A percentile compares a stretch with the other conserved stretches of the same genome.
phyloP scores from a whole-genome alignment of 2,113 vertebrate genomes.

The Hippocampus zosterae region DNA sequence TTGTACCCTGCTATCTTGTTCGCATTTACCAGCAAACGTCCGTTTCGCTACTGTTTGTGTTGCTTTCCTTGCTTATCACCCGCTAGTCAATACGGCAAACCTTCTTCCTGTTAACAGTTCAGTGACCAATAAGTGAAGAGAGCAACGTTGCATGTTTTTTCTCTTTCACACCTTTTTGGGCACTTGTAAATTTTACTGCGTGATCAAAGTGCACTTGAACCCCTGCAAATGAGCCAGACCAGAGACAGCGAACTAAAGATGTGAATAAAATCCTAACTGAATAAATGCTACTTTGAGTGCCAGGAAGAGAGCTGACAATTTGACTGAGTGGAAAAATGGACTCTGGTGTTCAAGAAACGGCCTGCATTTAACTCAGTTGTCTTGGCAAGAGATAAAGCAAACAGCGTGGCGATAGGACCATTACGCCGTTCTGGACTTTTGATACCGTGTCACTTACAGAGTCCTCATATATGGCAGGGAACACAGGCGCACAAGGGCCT shows the following conservation, averaged over 20 bases:
- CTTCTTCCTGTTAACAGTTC: background rate
- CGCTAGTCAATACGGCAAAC: background rate
- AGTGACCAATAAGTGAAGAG: background rate
- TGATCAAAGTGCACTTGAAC: background rate
- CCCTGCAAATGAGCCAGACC: background rate
- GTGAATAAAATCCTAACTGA: conserved; percentile 17
- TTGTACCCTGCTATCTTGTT: no score
- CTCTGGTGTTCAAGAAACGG: conserved; percentile 51
- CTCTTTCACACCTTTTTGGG: background rate
- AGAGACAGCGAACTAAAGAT: background rate
- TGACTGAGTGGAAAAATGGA: conserved; percentile 33
- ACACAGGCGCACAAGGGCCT: background rate
- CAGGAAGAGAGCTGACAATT: conserved; percentile 43
- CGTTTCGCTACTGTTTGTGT: background rate
- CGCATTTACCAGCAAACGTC: background rate
- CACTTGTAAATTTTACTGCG: background rate
- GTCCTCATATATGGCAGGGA: conserved; percentile 37
- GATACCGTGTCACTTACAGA: conserved; percentile 51
- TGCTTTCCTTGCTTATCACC: background rate
- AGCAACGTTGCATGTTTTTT: background rate
- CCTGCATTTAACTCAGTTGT: conserved; percentile 52
- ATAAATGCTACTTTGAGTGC: conserved; percentile 42
- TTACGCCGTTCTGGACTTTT: conserved; percentile 50
- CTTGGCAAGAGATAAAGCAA: conserved; percentile 42
- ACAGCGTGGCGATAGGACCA: conserved; percentile 35